phyloP scores from a whole-genome alignment of 2,113 vertebrate species.

The Burhinus oedicnemus region DNA sequence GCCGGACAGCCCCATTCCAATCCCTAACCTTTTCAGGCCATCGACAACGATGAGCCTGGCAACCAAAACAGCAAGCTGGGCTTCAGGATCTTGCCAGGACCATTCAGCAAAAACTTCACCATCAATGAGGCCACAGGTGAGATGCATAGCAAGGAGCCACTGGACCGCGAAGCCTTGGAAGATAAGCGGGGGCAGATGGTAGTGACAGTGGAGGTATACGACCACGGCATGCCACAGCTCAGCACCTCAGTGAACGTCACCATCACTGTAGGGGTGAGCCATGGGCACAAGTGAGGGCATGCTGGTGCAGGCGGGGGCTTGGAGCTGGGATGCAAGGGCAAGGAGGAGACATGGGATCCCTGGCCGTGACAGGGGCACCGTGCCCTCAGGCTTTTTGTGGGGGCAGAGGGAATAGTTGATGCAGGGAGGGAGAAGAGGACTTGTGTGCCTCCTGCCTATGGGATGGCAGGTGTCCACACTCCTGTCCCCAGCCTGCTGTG shows the following conservation, averaged over 20 bases:
- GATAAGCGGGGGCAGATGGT: slow-evolving; percentile 73
- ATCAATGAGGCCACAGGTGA: slow-evolving; percentile 68
- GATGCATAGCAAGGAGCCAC: slow-evolving; percentile 67
- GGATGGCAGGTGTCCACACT: background rate
- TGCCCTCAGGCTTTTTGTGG: background rate
- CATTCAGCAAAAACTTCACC: slow-evolving; percentile 85
- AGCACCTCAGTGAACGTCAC: slow-evolving; percentile 68
- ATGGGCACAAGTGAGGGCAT: background rate
- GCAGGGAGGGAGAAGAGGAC: background rate
- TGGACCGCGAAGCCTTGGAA: slow-evolving; percentile 86
- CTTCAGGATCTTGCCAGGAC: slow-evolving; percentile 73
- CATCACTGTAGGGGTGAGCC: slow-evolving; percentile 84
- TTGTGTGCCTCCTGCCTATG: background rate
- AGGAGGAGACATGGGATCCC: background rate
- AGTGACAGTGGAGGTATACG: slow-evolving; percentile 80
- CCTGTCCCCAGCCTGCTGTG: background rate
- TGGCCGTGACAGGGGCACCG: fast-evolving
- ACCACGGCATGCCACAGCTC: slow-evolving; percentile 72
- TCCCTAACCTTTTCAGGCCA: slow-evolving; percentile 75
- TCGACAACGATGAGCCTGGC: slow-evolving; percentile 80
- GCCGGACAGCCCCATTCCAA: fast-evolving
- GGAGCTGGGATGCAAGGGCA: background rate
- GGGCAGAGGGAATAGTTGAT: background rate
- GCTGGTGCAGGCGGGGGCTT: background rate
- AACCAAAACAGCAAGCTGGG: slow-evolving; percentile 81